These are phyloP conservation scores for Cygnus olor DNA, from an alignment of 2,797 vertebrate species.

Conservation along the genomic window DNA sequence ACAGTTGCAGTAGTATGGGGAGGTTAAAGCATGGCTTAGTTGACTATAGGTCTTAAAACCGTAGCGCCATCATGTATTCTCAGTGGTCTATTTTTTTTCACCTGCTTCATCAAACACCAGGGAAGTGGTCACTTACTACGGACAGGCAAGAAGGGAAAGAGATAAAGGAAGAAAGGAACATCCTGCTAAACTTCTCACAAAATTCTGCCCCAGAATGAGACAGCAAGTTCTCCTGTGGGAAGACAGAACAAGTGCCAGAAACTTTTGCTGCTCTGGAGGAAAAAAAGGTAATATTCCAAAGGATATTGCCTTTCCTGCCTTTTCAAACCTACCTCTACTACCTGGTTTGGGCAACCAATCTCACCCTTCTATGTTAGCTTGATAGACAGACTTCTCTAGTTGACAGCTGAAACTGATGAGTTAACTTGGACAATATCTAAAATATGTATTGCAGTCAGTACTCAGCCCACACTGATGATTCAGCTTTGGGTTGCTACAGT, in stretches of 20 bases:
- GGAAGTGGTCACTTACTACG: not conserved
- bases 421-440: not conserved
- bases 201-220: not conserved
- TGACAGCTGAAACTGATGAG: not conserved
- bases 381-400: not conserved
- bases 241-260: not conserved
- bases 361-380: not conserved
- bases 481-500: not conserved
- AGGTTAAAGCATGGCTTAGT: not conserved
- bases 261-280: not conserved
- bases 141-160: not conserved
- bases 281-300: not conserved
- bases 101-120: not conserved
- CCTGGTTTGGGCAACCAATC: not conserved
- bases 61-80: not conserved
- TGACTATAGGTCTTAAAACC: not conserved
- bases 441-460: not conserved
- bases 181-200: not conserved
- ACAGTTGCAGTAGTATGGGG: not conserved
- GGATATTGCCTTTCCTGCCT: not conserved
- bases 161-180: not conserved
- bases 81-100: not conserved
- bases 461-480: not conserved
- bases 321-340: not conserved
- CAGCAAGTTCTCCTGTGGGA: not conserved